A percentile compares a stretch with the other conserved stretches of the same genome.
phyloP scores from a whole-genome alignment of 2,797 vertebrate genomes.

The Semotilus atromaculatus region DNA sequence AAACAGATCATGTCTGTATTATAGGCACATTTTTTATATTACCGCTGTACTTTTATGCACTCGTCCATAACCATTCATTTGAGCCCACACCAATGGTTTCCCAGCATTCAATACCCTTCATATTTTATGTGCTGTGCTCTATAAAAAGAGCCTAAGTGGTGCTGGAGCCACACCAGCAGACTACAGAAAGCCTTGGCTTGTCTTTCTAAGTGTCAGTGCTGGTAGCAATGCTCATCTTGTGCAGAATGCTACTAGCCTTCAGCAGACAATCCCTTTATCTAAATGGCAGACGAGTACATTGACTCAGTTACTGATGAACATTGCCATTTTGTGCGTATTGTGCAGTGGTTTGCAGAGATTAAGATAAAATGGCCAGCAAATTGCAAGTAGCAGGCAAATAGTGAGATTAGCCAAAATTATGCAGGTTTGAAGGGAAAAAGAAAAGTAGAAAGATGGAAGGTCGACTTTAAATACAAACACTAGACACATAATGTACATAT shows the following conservation, averaged over 20 bases:
- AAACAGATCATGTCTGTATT: conserved; percentile 55
- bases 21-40: conserved; percentile 59
- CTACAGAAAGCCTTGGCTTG: conserved; percentile 59
- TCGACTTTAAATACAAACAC: background rate
- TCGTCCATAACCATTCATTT: conserved; percentile 52
- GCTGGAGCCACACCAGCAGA: conserved; percentile 62
- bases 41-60: conserved; percentile 44
- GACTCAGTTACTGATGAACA: conserved; percentile 20
- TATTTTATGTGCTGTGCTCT: conserved; percentile 67
- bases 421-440: background rate
- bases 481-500: background rate
- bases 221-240: conserved; percentile 50
- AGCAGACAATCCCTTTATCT: background rate
- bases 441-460: background rate
- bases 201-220: conserved; percentile 58
- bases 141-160: conserved; percentile 63
- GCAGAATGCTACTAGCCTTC: conserved; percentile 20
- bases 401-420: conserved; percentile 19
- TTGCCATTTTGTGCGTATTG: conserved; percentile 13
- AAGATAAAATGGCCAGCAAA: conserved; percentile 19
- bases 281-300: background rate
- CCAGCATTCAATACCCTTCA: conserved; percentile 67
- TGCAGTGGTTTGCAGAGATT: conserved; percentile 11
- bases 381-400: background rate
- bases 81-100: conserved; percentile 52